phyloP scores from a whole-genome alignment of 2,113 vertebrate genomes.

The Stigmatopora nigra region DNA sequence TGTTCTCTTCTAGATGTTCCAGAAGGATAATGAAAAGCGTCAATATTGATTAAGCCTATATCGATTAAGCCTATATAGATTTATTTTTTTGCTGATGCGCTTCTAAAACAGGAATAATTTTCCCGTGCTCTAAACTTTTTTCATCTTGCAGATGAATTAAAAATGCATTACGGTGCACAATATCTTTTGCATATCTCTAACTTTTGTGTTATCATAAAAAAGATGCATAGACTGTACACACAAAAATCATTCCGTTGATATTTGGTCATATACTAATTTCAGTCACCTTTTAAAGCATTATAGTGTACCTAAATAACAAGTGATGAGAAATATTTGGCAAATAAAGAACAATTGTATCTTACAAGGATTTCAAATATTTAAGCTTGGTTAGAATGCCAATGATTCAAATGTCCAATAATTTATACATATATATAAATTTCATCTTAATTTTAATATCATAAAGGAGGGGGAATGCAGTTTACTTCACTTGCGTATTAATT shows the following conservation, averaged over 20 bases:
- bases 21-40: conserved; percentile 16
- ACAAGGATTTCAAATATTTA: neutral
- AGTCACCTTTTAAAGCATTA: no score
- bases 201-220: conserved; percentile 44
- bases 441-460: no score
- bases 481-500: neutral
- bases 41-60: conserved; percentile 17
- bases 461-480: neutral
- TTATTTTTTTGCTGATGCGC: conserved; percentile 11
- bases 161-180: neutral
- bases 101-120: conserved; percentile 6
- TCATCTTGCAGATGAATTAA: conserved; percentile 12
- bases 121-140: neutral
- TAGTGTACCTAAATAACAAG: neutral
- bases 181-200: conserved; percentile 14
- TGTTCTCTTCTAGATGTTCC: neutral
- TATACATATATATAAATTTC: no score
- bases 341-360: neutral
- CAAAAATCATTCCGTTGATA: conserved; percentile 11
- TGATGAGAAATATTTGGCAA: neutral
- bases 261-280: conserved; percentile 5
- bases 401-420: neutral
- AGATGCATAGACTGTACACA: conserved; percentile 11
- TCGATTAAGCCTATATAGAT: conserved; percentile 1
- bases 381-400: neutral